Conservation (phyloP, 2,888 invertebrate species). For the Idaea straminata region DNA sequence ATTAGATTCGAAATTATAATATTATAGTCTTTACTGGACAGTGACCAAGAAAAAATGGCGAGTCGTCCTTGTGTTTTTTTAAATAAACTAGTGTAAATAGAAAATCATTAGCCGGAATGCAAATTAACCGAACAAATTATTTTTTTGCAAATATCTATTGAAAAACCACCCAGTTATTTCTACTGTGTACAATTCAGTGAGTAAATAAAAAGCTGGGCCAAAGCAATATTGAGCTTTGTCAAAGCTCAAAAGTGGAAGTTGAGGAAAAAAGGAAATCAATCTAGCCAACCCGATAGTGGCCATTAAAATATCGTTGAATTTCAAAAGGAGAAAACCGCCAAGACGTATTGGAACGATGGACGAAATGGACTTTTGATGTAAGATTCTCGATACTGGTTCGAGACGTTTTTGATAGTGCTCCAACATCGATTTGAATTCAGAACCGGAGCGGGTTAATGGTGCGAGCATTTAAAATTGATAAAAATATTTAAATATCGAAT, state of each 20-base stretch:
- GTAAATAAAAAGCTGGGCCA: conserved; percentile 62
- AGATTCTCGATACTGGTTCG: conserved; percentile 36
- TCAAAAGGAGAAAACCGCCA: conserved; percentile 56
- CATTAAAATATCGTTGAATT: conserved; percentile 79
- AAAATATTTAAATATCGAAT: conserved; percentile 28
- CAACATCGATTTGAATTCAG: conserved; percentile 37
- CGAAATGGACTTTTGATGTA: conserved; percentile 75
- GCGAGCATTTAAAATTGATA: conserved; percentile 41
- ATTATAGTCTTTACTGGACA: neutral
- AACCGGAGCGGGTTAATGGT: conserved; percentile 47
- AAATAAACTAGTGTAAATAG: neutral
- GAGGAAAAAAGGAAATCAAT: conserved; percentile 56
- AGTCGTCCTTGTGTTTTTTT: neutral
- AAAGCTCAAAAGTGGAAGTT: conserved; percentile 41
- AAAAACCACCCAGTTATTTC: conserved; percentile 36
- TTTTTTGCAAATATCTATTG: conserved; percentile 19
- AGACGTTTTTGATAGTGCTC: conserved; percentile 31
- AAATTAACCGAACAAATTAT: conserved; percentile 21
- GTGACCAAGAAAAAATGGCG: neutral
- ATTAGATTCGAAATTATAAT: neutral
- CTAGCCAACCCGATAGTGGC: conserved; percentile 66
- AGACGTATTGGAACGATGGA: conserved; percentile 55
- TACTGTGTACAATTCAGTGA: conserved; percentile 47
- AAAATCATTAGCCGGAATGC: conserved; percentile 2
- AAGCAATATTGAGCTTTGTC: conserved; percentile 58